phyloP scores from a whole-genome alignment of 2,113 vertebrate species.

The Regulus satrapa region DNA sequence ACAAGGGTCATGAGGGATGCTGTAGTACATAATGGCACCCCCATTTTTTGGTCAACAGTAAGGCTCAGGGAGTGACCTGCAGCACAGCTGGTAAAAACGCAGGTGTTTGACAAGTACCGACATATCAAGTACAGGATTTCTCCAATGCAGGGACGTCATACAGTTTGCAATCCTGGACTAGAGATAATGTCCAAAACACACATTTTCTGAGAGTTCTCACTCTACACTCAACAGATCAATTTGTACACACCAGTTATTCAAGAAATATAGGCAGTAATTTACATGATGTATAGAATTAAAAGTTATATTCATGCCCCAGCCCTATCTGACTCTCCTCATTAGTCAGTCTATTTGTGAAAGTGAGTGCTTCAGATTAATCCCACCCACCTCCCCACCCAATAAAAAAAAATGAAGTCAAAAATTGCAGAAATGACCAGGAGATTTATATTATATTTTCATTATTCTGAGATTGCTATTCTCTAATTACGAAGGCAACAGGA shows the following conservation, averaged over 20 bases:
- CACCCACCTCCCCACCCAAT: rapidly evolving
- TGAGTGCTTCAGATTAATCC: background rate
- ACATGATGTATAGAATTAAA: background rate
- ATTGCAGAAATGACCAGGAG: background rate
- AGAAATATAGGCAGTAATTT: background rate
- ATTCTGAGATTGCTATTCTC: background rate
- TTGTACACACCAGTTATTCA: background rate
- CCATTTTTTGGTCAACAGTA: background rate
- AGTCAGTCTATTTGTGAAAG: background rate
- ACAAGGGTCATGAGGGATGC: background rate
- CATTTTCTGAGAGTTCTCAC: background rate
- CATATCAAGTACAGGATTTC: background rate
- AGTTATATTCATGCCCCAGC: background rate
- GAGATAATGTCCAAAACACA: background rate
- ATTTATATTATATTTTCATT: background rate
- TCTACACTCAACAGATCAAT: background rate
- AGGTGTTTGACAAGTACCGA: background rate
- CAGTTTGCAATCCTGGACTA: background rate
- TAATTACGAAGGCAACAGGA: background rate
- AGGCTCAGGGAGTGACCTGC: background rate
- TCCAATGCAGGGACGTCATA: background rate
- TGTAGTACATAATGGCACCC: background rate
- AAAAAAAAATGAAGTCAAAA: background rate
- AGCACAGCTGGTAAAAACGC: background rate
- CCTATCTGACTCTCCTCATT: background rate